Evolutionary conservation across 2,888 invertebrate genomes (phyloP), one percentile per base, ranked within the genome.

Genomic region (Platerodrilus igneus): DNA sequence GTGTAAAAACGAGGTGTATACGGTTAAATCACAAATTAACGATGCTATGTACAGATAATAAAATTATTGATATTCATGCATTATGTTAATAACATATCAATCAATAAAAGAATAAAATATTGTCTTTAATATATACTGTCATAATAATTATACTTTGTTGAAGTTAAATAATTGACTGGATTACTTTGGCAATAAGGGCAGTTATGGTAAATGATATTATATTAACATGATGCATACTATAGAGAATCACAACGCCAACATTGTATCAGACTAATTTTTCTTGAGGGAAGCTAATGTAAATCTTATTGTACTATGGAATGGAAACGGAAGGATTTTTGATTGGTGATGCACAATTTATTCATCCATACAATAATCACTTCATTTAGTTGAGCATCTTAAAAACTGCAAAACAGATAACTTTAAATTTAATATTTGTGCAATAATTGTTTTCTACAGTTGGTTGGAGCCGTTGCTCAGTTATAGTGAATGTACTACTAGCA

Each of bases 251-350:
- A 53, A 49, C 49, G 47, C 41, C 46, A 42, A 38, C 41, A 40
- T 41, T 41, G 36, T 50, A 31, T 33, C 33, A 36, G 17, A 20
- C 21, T 18, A 10, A 30, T 42, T 30, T 37, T 32, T 36, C 44
- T 40, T 45, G 45, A 23, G 30, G 37, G 44, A 44, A 44, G 40
- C 33, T 40, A 40, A 20, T 37, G 41, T 45, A 37, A 31, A 25
- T 39, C 32, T 35, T 41, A 45, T 37, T 32, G 35, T 47, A 47
- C 52, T 56, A 57, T 57, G 60, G 60, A 60, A 60, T 60, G 60
- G 55, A 56, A 47, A 50, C 53, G 59, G 56, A 57, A 58, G 59
- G 37, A 38, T 32, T 44, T 40, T 36, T 39, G 30, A 26, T 28
- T 39, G 40, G 45, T 40, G 40, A 40, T 45, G 40, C n/a, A n/a